These are phyloP conservation scores for Helicoverpa armigera DNA, from an alignment of 1,140 invertebrate species.

Conservation along the genomic window DNA sequence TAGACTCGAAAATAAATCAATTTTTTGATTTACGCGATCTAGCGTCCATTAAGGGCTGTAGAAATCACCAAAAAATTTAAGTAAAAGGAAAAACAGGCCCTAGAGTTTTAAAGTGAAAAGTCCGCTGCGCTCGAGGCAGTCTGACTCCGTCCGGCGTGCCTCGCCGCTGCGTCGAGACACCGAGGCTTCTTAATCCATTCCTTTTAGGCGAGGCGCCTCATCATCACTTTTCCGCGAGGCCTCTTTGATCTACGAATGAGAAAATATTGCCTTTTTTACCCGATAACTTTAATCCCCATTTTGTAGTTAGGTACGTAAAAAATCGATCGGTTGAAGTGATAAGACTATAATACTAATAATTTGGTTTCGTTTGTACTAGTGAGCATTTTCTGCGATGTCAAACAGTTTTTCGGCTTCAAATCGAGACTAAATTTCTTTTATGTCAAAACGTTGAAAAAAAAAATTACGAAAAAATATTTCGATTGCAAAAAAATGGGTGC, in stretches of 20 bases:
- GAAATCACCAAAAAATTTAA: neutral
- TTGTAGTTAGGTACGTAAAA: too few species aligned
- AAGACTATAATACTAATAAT: neutral
- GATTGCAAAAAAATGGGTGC: too few species aligned
- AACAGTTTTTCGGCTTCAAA: neutral
- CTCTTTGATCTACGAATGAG: conserved; percentile 24
- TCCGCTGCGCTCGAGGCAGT: conserved; percentile 28
- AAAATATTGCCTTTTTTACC: conserved; percentile 31
- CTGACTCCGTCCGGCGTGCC: conserved; percentile 8
- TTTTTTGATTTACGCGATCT: too few species aligned
- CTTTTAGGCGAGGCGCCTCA: neutral
- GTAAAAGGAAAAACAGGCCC: neutral
- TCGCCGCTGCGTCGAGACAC: conserved; percentile 8
- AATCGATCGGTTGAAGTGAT: neutral
- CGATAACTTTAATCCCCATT: neutral
- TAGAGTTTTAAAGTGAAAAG: neutral
- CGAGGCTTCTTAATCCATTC: neutral
- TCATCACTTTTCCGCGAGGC: neutral
- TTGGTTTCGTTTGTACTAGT: neutral
- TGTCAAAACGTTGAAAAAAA: too few species aligned
- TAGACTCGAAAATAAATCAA: too few species aligned
- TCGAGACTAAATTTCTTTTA: too few species aligned
- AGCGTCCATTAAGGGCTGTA: too few species aligned
- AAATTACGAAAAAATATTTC: too few species aligned
- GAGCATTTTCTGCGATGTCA: neutral